Base-by-base conservation (phyloP, 2,888 invertebrate species). In the Troilus luridus region DNA sequence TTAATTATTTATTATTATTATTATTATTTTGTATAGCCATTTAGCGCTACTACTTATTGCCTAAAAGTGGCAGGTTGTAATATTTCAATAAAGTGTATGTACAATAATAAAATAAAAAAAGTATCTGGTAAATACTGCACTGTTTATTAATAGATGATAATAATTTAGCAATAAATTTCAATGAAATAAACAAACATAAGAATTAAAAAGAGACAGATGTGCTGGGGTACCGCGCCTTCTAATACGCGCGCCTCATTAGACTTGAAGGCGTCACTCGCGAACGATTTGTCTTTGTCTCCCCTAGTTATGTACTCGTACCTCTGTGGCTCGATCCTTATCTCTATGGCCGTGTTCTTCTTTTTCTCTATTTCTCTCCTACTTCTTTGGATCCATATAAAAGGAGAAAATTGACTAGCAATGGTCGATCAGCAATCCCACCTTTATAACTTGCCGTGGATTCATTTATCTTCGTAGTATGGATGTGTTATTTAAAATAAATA, bases 231-330 rank as follows among this genome's bases (percentile, higher is more conserved):
- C 8, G 54, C 11, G 54, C 81, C 81, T 10, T 54, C 54, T 81
- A 81, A 81, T 81, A 54, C 11, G 3, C 5, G 0, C 6, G 3
- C 11, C 85, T 58, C 85, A 85, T 85, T 85, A 85, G 85, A n/a
- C 12, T n/a, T 10, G 56, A 58, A 85, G 85, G 85, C 85, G 85
- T 85, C 85, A 85, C 85, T 85, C 41, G 85, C 85, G 56, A 85
- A 58, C 85, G 56, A 85, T 85, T 58, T 56, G 85, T 85, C 85
- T 85, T 85, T 85, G 85, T 85, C 85, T n/a, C 2, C 3, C 12
- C 21, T 12, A 21, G n/a, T 54, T 54, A 41, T 56, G 21, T 56
- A 9, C 9, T 3, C 6, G 2, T 54, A 21, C 21, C 0, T 54
- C 1, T 1, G 54, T 3, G n/a, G 56, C 85, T 58, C 41, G 81